Evolutionary conservation across 23 tunicate genomes (phyloP).

Genomic region (Corella eumyota): DNA sequence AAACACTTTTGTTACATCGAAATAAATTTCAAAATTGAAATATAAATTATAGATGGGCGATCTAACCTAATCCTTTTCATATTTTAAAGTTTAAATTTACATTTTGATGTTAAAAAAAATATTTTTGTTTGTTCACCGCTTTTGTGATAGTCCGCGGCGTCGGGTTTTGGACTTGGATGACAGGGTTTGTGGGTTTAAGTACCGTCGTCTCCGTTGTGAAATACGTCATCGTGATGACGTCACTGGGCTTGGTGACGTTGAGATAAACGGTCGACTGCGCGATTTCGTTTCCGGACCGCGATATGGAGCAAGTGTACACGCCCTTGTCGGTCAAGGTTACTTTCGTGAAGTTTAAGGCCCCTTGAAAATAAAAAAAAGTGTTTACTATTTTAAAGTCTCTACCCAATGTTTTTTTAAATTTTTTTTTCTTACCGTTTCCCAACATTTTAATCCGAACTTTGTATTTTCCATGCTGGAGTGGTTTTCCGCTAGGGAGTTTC

Average conservation of each 20-base stretch:
- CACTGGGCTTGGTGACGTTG: constrained; percentile 20
- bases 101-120: too few relatives aligned
- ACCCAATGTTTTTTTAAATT: neutral
- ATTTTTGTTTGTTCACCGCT: too few relatives aligned
- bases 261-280: constrained; percentile 33
- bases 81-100: too few relatives aligned
- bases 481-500: constrained; percentile 47
- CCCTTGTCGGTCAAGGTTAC: constrained; percentile 63
- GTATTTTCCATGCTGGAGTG: constrained; percentile 29
- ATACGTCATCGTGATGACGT: constrained; percentile 1
- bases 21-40: too few relatives aligned
- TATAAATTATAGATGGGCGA: too few relatives aligned
- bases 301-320: constrained; percentile 46
- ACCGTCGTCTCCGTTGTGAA: constrained; percentile 20
- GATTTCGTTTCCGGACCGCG: constrained; percentile 9
- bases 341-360: constrained; percentile 57
- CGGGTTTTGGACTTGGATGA: constrained; percentile 2
- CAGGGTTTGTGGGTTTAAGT: neutral
- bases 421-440: constrained; percentile 41
- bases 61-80: too few relatives aligned
- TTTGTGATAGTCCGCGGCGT: too few relatives aligned
- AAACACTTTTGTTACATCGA: too few relatives aligned
- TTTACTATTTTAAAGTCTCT: neutral
- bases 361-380: constrained; percentile 7
- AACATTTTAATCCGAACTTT: constrained; percentile 33